phyloP scores from a whole-genome alignment of 2,888 invertebrate species.

The Cantharis flavilabris region DNA sequence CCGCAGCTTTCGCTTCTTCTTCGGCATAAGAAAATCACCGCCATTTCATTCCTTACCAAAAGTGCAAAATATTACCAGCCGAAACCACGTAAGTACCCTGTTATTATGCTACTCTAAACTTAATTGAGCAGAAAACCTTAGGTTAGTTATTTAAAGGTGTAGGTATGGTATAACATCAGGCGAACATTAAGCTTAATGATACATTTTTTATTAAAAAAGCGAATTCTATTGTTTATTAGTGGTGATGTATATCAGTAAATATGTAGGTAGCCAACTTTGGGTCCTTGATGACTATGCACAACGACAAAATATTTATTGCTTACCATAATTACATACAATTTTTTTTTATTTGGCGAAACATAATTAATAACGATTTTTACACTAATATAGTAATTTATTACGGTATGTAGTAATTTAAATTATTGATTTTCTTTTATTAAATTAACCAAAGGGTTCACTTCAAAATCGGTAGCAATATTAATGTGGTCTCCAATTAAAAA shows the following conservation, averaged over 20 bases:
- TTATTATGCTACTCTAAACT: slow-evolving; percentile 37
- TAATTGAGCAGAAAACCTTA: slow-evolving; percentile 41
- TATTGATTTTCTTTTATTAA: background rate
- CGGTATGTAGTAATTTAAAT: background rate
- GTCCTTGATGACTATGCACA: background rate
- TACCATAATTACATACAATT: background rate
- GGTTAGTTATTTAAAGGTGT: slow-evolving; percentile 34
- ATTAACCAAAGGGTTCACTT: background rate
- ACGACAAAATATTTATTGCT: background rate
- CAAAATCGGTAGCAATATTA: background rate
- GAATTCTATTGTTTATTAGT: background rate
- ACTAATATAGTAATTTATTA: background rate
- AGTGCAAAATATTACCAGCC: slow-evolving; percentile 39
- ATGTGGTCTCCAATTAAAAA: background rate
- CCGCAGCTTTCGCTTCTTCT: slow-evolving; percentile 33
- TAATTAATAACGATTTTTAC: background rate
- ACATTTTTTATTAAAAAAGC: background rate
- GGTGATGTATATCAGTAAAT: slow-evolving; percentile 2
- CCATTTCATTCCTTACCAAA: slow-evolving; percentile 36
- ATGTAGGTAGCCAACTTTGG: background rate
- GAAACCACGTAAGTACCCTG: slow-evolving; percentile 25
- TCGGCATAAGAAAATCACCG: slow-evolving; percentile 28
- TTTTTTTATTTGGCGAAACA: background rate
- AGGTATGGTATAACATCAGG: slow-evolving; percentile 11
- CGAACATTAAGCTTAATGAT: slow-evolving; percentile 7